These are phyloP conservation scores for Ptilorrhoa leucosticta DNA, from an alignment of 2,113 vertebrate genomes.

Conservation along the genomic window DNA sequence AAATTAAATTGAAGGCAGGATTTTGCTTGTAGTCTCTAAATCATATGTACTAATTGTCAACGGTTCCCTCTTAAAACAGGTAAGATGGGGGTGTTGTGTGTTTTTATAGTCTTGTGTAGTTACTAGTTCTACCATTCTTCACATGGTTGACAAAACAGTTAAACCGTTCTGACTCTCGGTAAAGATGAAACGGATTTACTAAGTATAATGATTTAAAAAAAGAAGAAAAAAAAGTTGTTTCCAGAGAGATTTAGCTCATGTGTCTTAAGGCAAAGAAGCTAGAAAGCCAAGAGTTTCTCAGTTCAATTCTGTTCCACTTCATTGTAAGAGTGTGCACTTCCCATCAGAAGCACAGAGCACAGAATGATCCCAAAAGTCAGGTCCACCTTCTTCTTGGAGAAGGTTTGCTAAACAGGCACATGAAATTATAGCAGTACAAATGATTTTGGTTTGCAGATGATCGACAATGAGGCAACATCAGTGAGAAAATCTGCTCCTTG, in stretches of 20 bases:
- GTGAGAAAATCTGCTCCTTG: background rate
- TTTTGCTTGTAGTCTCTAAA: background rate
- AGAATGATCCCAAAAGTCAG: background rate
- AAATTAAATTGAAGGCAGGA: background rate
- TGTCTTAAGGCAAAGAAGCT: background rate
- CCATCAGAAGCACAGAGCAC: background rate
- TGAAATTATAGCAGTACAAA: background rate
- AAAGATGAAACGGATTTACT: background rate
- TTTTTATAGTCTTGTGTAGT: background rate
- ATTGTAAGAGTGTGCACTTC: background rate
- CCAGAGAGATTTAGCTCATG: background rate
- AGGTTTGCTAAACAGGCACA: background rate
- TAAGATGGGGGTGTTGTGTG: background rate
- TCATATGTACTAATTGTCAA: background rate
- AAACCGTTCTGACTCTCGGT: background rate
- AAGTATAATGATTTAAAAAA: background rate
- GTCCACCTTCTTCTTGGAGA: background rate
- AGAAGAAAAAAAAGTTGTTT: background rate
- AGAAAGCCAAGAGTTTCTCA: background rate
- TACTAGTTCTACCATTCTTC: background rate
- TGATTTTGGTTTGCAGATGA: background rate
- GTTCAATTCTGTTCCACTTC: background rate
- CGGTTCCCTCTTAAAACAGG: background rate
- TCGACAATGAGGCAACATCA: background rate
- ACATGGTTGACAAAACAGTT: background rate